A percentile compares a stretch with the other conserved stretches of the same genome.
These are phyloP conservation scores for Cettia cetti DNA, from an alignment of 2,113 vertebrate genomes.

Conservation along the genomic window DNA sequence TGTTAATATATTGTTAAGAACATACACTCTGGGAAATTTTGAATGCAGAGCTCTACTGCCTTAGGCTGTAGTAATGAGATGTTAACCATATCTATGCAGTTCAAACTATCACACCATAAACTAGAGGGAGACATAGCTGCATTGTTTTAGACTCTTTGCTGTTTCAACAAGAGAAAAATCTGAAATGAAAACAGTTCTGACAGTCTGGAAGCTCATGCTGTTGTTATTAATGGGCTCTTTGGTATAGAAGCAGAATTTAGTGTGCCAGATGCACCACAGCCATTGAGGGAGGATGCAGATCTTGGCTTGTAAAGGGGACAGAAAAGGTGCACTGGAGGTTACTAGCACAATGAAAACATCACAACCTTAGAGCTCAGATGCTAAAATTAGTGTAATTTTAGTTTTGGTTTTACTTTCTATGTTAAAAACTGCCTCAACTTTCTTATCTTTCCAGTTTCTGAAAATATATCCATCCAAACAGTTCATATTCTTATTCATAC, in stretches of 20 bases:
- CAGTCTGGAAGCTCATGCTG: neutral
- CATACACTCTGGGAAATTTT: neutral
- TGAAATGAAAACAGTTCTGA: slow-evolving; percentile 1
- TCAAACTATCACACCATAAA: neutral
- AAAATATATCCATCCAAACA: neutral
- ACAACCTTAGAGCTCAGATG: neutral
- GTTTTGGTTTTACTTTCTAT: neutral
- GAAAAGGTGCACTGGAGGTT: neutral
- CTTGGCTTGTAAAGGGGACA: neutral
- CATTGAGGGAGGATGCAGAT: neutral
- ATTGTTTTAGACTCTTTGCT: neutral
- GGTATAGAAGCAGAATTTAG: neutral
- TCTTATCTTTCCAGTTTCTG: neutral
- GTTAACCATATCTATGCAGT: neutral
- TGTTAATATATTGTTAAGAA: neutral
- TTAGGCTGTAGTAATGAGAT: neutral
- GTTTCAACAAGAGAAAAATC: slow-evolving; percentile 1
- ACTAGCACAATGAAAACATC: neutral
- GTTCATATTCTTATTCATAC: neutral
- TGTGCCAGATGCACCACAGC: neutral
- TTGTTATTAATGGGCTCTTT: slow-evolving; percentile 38
- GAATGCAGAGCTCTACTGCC: neutral
- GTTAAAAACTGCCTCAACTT: neutral
- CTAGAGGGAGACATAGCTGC: neutral
- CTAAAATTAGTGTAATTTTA: neutral